Evolutionary conservation across 1,140 invertebrate species (phyloP).

Genomic region (Littorina saxatilis): DNA sequence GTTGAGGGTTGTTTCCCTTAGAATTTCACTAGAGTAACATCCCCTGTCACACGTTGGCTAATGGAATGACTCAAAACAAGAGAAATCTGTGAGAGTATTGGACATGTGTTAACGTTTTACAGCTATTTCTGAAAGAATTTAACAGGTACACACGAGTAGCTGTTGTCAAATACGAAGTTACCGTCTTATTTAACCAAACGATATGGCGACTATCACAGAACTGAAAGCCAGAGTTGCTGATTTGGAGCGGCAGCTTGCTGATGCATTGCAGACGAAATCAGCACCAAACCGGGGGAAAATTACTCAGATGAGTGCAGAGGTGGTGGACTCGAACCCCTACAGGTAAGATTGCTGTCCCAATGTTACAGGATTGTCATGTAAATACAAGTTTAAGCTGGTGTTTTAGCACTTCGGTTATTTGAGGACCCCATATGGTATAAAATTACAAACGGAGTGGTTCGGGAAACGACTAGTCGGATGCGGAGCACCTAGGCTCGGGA

Average conservation of each 20-base stretch:
- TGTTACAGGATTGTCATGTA: background rate
- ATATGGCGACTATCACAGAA: slow-evolving; percentile 57
- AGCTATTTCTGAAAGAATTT: background rate
- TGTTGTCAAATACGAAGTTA: background rate
- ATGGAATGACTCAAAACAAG: too few species aligned
- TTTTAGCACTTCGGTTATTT: background rate
- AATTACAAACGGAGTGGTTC: background rate
- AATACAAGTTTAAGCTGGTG: background rate
- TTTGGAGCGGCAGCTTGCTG: slow-evolving; percentile 31
- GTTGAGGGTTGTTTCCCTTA: too few species aligned
- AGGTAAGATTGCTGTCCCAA: slow-evolving; percentile 80
- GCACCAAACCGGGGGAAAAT: slow-evolving; percentile 79
- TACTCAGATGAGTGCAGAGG: slow-evolving; percentile 89
- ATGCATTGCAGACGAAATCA: slow-evolving; percentile 28
- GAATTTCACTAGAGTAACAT: too few species aligned
- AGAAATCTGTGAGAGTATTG: background rate
- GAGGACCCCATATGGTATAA: background rate
- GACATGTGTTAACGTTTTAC: background rate
- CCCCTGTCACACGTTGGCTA: too few species aligned
- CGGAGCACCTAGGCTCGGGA: background rate
- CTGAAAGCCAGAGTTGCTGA: slow-evolving; percentile 67
- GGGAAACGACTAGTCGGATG: background rate
- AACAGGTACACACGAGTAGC: background rate
- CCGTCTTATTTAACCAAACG: background rate
- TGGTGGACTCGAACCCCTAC: slow-evolving; percentile 99